Percentiles rank a stretch among this genome's conserved stretches.
Conservation (phyloP, 1,140 invertebrate genomes). For the Eumeta japonica region DNA sequence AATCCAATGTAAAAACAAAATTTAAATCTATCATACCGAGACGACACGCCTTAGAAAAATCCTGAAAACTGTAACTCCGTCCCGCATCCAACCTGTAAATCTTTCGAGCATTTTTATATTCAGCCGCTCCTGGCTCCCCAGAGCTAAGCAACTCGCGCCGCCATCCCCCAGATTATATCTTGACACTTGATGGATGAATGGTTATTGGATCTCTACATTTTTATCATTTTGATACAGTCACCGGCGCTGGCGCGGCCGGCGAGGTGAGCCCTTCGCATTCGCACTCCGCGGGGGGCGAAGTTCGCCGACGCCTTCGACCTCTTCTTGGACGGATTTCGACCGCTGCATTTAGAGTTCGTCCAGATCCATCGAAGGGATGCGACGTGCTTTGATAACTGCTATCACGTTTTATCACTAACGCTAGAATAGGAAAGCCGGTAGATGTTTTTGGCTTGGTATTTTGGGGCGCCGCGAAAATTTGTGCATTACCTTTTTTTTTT, state of each 20-base stretch:
- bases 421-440: too few species aligned
- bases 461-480: too few species aligned
- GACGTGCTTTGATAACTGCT: too few species aligned
- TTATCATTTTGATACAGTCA: slow-evolving; percentile 59
- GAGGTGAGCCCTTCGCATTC: slow-evolving; percentile 18
- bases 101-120: slow-evolving; percentile 53
- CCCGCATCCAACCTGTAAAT: slow-evolving; percentile 46
- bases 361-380: too few species aligned
- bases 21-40: too few species aligned
- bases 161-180: slow-evolving; percentile 57
- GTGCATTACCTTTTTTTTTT: too few species aligned
- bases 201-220: slow-evolving; percentile 60
- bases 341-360: too few species aligned
- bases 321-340: too few species aligned
- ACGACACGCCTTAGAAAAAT: too few species aligned
- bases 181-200: slow-evolving; percentile 61
- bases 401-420: too few species aligned
- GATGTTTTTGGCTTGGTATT: too few species aligned
- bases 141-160: slow-evolving; percentile 45
- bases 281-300: slow-evolving; percentile 18
- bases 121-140: slow-evolving; percentile 29
- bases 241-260: slow-evolving; percentile 22
- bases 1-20: too few species aligned
- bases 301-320: slow-evolving; percentile 13
- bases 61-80: slow-evolving; percentile 39